Evolutionary conservation across 2,888 invertebrate genomes (phyloP), one percentile per base, ranked within the genome.

Genomic region (Parnassius smintheus): DNA sequence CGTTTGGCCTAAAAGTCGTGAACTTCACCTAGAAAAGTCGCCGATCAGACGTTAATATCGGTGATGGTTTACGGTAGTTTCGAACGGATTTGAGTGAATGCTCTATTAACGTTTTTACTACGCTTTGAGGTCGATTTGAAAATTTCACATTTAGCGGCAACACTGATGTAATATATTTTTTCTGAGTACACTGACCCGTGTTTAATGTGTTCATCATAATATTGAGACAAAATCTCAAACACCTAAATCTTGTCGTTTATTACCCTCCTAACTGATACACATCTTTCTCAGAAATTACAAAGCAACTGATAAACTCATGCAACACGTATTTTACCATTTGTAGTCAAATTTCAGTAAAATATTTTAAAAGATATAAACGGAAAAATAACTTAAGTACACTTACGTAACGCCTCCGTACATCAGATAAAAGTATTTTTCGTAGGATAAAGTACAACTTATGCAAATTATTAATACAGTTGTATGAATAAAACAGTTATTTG

Each of bases 11-110:
- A 81, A 79, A 80, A 79, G 75, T 75, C 73, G 68, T 84, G 83
- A 88, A 84, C 87, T 85, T 90, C 86, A 86, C 85, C 88, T 85
- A 88, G 78, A 82, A 82, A 79, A 73, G 66, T 77, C 69, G 68
- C 65, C 52, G 59, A 79, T 77, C 77, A 75, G 76, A 82, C 85
- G 80, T 86, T 86, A 89, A 87, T 86, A 77, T 80, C 74, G 74
- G 68, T 78, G 80, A 84, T 83, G 75, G 77, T 77, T 82, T 83
- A 80, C 84, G 84, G 82, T 83, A 81, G 81, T 82, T 85, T 82
- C 81, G 48, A 41, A 52, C 52, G 45, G 54, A 63, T 66, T 71
- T 65, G 66, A 70, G 68, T 72, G 46, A 53, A 68, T 68, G 68
- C 65, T 70, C 70, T 71, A 70, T 57, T 61, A 68, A 63, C 56